Conservation (phyloP, 2,888 invertebrate species). For the Phyllotreta cruciferae region DNA sequence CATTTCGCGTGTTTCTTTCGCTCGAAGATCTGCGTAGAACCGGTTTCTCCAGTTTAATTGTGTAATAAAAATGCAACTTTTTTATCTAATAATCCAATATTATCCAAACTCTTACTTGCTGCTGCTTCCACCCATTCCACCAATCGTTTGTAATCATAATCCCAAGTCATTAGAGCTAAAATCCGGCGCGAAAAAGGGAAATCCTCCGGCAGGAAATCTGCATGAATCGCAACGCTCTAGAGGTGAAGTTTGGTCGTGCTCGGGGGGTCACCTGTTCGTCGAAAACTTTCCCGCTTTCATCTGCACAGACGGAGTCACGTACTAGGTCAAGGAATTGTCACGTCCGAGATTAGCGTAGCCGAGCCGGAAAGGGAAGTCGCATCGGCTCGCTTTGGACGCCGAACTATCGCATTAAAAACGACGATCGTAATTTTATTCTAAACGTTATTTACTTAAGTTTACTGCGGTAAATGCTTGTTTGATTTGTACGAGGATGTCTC, state of each 20-base stretch:
- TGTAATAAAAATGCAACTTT: too few relatives aligned
- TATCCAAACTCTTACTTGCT: neutral
- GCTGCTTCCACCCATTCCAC: neutral
- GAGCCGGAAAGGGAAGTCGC: conserved; percentile 41
- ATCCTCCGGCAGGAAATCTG: conserved; percentile 21
- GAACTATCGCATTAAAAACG: neutral
- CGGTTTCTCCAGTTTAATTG: too few relatives aligned
- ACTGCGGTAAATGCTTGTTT: too few relatives aligned
- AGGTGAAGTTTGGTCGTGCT: conserved; percentile 19
- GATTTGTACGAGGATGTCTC: too few relatives aligned
- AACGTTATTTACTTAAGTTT: too few relatives aligned
- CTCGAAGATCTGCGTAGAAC: too few relatives aligned
- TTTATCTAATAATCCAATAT: neutral
- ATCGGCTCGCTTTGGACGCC: conserved; percentile 8
- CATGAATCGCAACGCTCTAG: conserved; percentile 23
- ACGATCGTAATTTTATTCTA: too few relatives aligned
- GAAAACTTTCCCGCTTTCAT: conserved; percentile 41
- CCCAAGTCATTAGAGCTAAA: neutral
- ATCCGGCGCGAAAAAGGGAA: neutral
- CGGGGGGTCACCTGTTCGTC: conserved; percentile 36
- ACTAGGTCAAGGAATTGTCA: conserved; percentile 45
- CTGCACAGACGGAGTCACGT: conserved; percentile 44
- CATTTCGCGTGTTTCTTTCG: too few relatives aligned
- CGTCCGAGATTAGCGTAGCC: conserved; percentile 37
- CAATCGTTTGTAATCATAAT: neutral